These are phyloP conservation scores for Sebastes paucispinis DNA, from an alignment of 2,797 vertebrate genomes.

Conservation along the genomic window DNA sequence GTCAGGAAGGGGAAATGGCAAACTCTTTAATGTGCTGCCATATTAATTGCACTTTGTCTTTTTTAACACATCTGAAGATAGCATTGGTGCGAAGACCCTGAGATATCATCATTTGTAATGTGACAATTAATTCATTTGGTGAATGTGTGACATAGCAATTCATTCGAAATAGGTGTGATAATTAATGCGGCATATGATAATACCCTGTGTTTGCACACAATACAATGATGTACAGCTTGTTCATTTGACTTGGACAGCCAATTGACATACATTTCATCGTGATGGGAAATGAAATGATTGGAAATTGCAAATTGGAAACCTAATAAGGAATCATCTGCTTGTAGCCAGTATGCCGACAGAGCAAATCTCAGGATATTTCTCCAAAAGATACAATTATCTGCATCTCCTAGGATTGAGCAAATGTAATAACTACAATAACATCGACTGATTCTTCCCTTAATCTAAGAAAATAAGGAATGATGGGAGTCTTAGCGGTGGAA, in stretches of 20 bases:
- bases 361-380: conserved; percentile 40
- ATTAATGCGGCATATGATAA: not conserved
- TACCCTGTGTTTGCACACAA: not conserved
- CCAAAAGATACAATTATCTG: conserved; percentile 55
- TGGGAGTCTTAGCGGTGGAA: conserved; percentile 42
- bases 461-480: conserved; percentile 37
- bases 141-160: not conserved
- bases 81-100: not conserved
- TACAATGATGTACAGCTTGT: not conserved
- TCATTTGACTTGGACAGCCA: not conserved
- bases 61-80: not conserved
- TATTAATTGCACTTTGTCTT: conserved; percentile 7
- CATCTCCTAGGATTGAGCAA: conserved; percentile 28
- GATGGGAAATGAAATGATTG: not conserved
- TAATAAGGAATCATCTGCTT: conserved; percentile 29
- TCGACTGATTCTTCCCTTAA: conserved; percentile 44
- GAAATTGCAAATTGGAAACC: not conserved
- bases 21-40: not conserved
- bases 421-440: conserved; percentile 58
- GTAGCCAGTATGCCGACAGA: not conserved
- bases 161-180: not conserved
- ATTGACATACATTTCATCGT: not conserved
- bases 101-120: not conserved
- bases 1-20: conserved; percentile 16
- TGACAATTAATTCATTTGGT: not conserved